phyloP scores from a whole-genome alignment of 2,797 vertebrate species.

The Muraenolepis orangiensis region DNA sequence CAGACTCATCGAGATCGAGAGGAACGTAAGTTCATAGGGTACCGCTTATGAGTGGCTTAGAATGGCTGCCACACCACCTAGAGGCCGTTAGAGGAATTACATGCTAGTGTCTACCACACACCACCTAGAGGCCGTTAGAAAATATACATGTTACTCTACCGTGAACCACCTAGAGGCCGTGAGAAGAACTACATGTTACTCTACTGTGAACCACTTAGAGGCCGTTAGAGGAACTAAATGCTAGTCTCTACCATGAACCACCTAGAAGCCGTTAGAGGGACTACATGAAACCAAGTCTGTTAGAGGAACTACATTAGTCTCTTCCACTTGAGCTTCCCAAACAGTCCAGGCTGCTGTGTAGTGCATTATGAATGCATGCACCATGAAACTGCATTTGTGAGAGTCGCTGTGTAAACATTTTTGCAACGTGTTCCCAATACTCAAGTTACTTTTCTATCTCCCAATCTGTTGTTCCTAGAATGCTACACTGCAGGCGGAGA shows the following conservation, averaged over 20 bases:
- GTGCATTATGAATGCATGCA: too few relatives aligned
- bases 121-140: neutral
- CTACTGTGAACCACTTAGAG: too few relatives aligned
- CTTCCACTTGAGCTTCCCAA: neutral
- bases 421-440: neutral
- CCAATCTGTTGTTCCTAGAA: constrained; percentile 74
- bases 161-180: too few relatives aligned
- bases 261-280: too few relatives aligned
- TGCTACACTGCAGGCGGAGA: constrained; percentile 96
- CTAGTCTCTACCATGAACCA: too few relatives aligned
- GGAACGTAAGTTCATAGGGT: constrained; percentile 82
- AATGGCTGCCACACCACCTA: neutral
- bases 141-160: neutral
- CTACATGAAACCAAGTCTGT: too few relatives aligned
- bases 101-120: neutral
- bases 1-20: constrained; percentile 94
- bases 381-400: neutral
- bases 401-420: neutral
- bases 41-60: neutral
- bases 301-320: neutral
- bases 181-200: neutral
- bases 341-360: neutral
- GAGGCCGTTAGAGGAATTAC: too few relatives aligned
- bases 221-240: too few relatives aligned
- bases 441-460: neutral